Evolutionary conservation across 1,140 invertebrate species (phyloP).

Genomic region (Calliphora vicina): DNA sequence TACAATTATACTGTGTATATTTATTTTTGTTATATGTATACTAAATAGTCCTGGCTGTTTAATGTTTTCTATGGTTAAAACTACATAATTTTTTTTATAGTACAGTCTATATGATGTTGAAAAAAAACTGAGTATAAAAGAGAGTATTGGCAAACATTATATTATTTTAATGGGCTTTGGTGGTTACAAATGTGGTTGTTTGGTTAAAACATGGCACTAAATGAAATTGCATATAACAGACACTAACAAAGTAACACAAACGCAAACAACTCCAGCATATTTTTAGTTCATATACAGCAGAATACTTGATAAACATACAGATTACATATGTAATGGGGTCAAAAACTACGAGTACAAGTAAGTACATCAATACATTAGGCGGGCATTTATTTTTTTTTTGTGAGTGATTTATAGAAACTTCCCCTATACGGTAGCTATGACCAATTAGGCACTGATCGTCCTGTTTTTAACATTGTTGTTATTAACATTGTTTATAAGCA

Average conservation of each 20-base stretch:
- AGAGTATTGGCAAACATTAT: slow-evolving; percentile 10
- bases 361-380: no score
- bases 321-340: slow-evolving; percentile 31
- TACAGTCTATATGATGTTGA: neutral
- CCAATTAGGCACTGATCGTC: no score
- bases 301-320: neutral
- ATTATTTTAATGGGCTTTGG: slow-evolving; percentile 15
- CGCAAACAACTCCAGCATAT: neutral
- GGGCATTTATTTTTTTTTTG: no score
- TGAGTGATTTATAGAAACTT: no score
- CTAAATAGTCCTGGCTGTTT: neutral
- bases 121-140: neutral
- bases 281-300: neutral
- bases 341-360: neutral
- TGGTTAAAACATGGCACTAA: slow-evolving; percentile 6
- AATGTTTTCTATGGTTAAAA: neutral
- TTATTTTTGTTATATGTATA: no score
- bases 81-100: neutral
- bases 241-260: neutral
- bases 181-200: slow-evolving; percentile 20
- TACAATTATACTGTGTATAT: no score
- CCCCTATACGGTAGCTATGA: no score
- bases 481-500: no score
- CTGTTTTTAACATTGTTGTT: no score
- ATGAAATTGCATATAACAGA: neutral